Base-by-base conservation (phyloP, 1,140 invertebrate species). In the Aethina tumida region DNA sequence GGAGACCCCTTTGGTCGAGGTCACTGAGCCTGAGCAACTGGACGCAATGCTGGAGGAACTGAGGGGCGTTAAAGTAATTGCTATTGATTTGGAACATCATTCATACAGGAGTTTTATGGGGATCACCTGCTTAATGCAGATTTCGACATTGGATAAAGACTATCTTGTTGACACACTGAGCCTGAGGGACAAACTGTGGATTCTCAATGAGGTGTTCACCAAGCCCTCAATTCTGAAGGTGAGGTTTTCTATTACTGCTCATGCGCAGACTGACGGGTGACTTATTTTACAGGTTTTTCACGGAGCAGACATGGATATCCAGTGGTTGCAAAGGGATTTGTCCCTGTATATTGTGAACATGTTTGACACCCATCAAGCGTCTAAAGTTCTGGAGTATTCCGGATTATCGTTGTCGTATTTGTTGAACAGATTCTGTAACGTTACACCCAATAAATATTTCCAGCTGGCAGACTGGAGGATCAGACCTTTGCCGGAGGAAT, bases 401-500 rank as follows among this genome's bases (percentile, higher is more conserved):
- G 73, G 76, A 18, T 67, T 82, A 2, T 90, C 87, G 12, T 67
- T 98, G 15, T 75, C 82, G 1, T 79, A 80, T 63, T 63, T 99
- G 2, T 61, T 98, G 5, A 70, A 79, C 44, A 65, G 71, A 24
- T 95, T 89, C 58, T 93, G 90, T 58, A 64, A 76, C 13, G 64
- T 94, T 8, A 65, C 77, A 45, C 71, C 82, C 1, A 81, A 97
- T 53, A 99, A 99, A 65, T 75, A 80, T 38, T 92, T 84, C 60
- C 95, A 97, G 61, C 60, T 93, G 18, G 91, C 93, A 2, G 96
- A 99, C 64, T 99, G 96, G 96, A 78, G 96, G 41, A 87, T 95
- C 14, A 71, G 91, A 30, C 96, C 96, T 0, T 63, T 99, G 19
- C 84, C 89, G 0, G 68, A 77, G 16, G 81, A 88, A 51, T 69